Evolutionary conservation across 64 coral and sea anemone genomes (phyloP).

Genomic region (Trachythela sp.): DNA sequence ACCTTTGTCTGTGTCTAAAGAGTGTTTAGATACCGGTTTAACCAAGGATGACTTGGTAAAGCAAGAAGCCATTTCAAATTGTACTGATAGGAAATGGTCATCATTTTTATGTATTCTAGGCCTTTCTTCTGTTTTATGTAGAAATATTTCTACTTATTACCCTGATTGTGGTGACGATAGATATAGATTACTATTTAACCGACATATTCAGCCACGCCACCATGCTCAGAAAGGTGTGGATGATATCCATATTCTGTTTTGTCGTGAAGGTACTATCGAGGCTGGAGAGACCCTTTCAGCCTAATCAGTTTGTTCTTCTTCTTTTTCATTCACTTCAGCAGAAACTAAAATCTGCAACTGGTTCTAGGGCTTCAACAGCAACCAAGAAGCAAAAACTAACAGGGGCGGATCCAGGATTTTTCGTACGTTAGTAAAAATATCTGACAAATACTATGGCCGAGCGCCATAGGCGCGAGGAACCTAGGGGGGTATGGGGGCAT

Average conservation of each 20-base stretch:
- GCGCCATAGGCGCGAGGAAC: no score
- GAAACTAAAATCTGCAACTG: neutral
- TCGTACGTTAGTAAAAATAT: no score
- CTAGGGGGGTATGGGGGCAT: no score
- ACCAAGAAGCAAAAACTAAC: neutral
- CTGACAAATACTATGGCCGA: no score
- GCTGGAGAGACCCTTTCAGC: neutral
- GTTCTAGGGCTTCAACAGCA: neutral
- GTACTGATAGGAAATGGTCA: neutral
- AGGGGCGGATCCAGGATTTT: no score
- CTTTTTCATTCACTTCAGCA: neutral
- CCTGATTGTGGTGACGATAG: neutral
- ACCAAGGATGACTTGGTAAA: neutral
- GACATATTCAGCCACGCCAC: neutral
- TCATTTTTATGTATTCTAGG: neutral
- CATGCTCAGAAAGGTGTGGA: neutral
- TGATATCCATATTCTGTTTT: neutral
- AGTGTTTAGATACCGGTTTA: neutral
- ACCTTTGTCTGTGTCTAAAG: neutral
- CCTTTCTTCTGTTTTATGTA: neutral
- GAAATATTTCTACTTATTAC: neutral
- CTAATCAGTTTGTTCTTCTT: slow-evolving; percentile 8
- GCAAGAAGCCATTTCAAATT: neutral
- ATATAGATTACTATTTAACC: neutral
- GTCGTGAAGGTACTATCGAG: neutral